Percentiles rank a stretch among this genome's conserved stretches.
Conservation (phyloP, 2,113 vertebrate genomes). For the Chloroceryle aenea region DNA sequence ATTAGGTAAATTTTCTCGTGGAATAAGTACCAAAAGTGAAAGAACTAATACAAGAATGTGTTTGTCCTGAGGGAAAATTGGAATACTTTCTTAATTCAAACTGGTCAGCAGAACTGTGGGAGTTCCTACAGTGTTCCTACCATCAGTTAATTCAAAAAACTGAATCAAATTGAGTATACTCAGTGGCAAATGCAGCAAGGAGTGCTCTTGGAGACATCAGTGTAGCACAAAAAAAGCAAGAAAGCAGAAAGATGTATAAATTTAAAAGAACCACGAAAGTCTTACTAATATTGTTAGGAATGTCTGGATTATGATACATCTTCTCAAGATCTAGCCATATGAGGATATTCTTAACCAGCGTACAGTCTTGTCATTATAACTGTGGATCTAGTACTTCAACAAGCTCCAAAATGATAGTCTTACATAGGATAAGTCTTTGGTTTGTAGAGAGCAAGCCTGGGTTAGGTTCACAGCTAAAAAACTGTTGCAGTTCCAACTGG, state of each 20-base stretch:
- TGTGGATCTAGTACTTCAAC: neutral
- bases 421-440: neutral
- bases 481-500: neutral
- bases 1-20: neutral
- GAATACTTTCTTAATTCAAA: neutral
- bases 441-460: neutral
- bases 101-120: neutral
- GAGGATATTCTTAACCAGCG: neutral
- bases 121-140: neutral
- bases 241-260: neutral
- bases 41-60: neutral
- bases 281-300: neutral
- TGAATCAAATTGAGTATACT: neutral
- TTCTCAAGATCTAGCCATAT: neutral
- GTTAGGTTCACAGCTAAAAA: neutral
- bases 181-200: neutral
- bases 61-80: neutral
- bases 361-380: neutral
- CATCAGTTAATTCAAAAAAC: neutral
- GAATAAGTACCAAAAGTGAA: neutral
- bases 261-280: neutral
- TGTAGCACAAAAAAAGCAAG: neutral
- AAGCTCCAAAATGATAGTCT: neutral
- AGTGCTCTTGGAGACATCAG: neutral
- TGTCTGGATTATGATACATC: too few species aligned